These are phyloP conservation scores for Myotis yumanensis DNA, from an alignment of 2,113 vertebrate genomes.

Conservation along the genomic window DNA sequence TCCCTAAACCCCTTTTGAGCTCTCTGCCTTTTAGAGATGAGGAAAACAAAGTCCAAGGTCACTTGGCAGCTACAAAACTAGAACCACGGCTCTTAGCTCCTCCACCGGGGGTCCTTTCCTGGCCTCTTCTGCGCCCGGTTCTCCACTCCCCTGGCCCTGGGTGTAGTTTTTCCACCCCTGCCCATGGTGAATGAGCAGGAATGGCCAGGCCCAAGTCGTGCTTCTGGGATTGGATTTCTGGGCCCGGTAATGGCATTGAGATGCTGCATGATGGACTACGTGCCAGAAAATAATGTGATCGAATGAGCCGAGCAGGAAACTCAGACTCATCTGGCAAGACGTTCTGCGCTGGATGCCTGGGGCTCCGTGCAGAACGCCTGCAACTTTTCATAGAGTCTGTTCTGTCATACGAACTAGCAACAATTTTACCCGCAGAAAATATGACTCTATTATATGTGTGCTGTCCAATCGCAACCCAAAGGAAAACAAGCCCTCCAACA, in stretches of 20 bases:
- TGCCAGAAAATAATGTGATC: background rate
- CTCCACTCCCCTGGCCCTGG: background rate
- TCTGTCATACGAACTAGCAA: constrained; percentile 20
- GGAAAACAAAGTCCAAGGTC: background rate
- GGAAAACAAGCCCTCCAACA: background rate
- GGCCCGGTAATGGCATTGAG: background rate
- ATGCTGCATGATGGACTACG: background rate
- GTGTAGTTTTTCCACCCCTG: background rate
- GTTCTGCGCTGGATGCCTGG: background rate
- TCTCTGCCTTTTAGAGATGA: background rate
- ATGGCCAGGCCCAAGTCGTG: background rate
- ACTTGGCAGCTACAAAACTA: background rate
- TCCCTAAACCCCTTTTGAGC: background rate
- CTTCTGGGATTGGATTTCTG: background rate
- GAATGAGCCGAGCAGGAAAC: background rate
- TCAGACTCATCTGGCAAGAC: background rate
- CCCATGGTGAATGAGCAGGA: background rate
- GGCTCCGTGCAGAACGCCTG: background rate
- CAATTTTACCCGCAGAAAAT: constrained; percentile 50
- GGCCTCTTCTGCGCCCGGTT: background rate
- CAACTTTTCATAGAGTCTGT: constrained; percentile 20
- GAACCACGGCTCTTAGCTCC: background rate
- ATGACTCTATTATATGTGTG: constrained; percentile 36
- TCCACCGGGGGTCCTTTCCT: background rate
- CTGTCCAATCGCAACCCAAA: background rate